phyloP scores from a whole-genome alignment of 92 coral and sea anemone genomes.

The Muricea muricata region DNA sequence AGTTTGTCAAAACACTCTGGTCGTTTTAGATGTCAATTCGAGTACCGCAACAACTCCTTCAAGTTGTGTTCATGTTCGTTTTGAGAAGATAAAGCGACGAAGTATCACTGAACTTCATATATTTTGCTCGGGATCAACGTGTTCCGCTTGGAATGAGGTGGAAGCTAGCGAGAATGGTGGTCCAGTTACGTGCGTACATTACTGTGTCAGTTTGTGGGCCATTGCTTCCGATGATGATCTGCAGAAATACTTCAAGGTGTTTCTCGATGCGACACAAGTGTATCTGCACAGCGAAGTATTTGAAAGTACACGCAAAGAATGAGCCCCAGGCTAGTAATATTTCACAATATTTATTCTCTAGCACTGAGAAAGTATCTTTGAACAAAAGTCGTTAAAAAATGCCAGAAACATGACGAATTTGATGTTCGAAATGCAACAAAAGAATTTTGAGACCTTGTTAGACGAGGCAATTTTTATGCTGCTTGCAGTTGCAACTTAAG shows the following conservation, averaged over 20 bases:
- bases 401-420: no score
- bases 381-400: no score
- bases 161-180: constrained; percentile 41
- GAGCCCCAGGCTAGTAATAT: not conserved
- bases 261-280: constrained; percentile 58
- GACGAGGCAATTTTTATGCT: no score
- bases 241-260: constrained; percentile 66
- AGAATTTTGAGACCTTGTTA: no score
- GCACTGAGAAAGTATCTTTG: no score
- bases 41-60: constrained; percentile 38
- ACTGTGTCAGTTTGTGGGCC: constrained; percentile 93
- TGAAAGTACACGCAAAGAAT: not conserved
- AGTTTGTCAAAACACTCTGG: constrained; percentile 79
- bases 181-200: constrained; percentile 82
- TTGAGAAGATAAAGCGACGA: constrained; percentile 79
- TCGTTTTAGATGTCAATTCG: constrained; percentile 69
- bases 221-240: constrained; percentile 78
- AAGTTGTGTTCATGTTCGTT: constrained; percentile 89
- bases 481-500: no score
- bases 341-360: no score
- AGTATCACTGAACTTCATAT: constrained; percentile 76
- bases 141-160: constrained; percentile 88
- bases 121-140: constrained; percentile 87
- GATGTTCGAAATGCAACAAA: no score
- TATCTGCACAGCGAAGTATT: constrained; percentile 29